Evolutionary conservation across 2,888 invertebrate genomes (phyloP).

Genomic region (Melanargia galathea): DNA sequence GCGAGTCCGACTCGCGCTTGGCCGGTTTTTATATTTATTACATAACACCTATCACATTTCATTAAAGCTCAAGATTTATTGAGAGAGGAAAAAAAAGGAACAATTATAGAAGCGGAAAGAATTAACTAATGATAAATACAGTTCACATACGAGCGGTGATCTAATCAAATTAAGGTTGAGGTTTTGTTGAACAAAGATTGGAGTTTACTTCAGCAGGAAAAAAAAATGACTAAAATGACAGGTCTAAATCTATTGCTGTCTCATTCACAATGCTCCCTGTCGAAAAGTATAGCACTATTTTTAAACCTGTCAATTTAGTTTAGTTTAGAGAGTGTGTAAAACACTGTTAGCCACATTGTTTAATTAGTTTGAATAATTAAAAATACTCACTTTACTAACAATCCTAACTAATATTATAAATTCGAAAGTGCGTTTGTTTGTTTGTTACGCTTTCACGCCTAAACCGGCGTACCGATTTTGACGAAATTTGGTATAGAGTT

Average conservation of each 20-base stretch:
- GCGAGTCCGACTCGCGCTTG: too few relatives aligned
- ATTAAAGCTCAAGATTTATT: slow-evolving; percentile 21
- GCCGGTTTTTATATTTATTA: too few relatives aligned
- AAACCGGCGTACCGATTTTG: background rate
- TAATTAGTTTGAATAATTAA: too few relatives aligned
- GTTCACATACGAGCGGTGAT: slow-evolving; percentile 56
- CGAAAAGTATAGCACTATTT: too few relatives aligned
- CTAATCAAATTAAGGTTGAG: slow-evolving; percentile 50
- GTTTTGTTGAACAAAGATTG: background rate
- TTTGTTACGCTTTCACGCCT: background rate
- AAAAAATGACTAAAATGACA: too few relatives aligned
- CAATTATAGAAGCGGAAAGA: slow-evolving; percentile 41
- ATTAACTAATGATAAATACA: slow-evolving; percentile 64
- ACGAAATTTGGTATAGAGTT: background rate
- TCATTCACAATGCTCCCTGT: too few relatives aligned
- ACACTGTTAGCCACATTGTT: too few relatives aligned
- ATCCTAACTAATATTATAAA: background rate
- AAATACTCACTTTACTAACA: too few relatives aligned
- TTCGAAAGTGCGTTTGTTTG: background rate
- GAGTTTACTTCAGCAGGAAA: background rate
- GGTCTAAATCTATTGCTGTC: too few relatives aligned
- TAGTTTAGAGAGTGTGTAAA: too few relatives aligned
- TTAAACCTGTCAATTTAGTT: too few relatives aligned
- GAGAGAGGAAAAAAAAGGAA: slow-evolving; percentile 28
- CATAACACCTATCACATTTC: slow-evolving; percentile 9